Evolutionary conservation across 2,888 invertebrate species (phyloP).

Genomic region (Dasypogon diadema): DNA sequence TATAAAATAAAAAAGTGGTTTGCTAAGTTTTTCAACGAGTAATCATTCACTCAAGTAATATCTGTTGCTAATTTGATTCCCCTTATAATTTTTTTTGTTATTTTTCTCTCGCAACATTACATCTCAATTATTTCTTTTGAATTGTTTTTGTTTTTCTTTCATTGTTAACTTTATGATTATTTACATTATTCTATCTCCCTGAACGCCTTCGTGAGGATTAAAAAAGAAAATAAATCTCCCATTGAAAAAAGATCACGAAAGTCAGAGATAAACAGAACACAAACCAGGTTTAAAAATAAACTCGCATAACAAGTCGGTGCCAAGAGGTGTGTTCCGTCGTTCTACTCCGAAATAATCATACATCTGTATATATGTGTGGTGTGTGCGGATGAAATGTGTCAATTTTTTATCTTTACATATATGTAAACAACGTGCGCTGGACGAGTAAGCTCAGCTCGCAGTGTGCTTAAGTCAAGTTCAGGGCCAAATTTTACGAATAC

Average conservation of each 20-base stretch:
- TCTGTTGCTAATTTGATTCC: conserved; percentile 37
- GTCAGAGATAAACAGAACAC: conserved; percentile 31
- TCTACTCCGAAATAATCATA: background rate
- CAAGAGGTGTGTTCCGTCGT: conserved; percentile 10
- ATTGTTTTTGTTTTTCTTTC: background rate
- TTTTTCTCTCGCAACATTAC: conserved; percentile 11
- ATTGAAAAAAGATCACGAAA: background rate
- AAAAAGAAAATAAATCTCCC: conserved; percentile 24
- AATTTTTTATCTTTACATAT: conserved; percentile 43
- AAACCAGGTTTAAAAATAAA: conserved; percentile 38
- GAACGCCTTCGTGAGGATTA: background rate
- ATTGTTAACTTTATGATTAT: conserved; percentile 20
- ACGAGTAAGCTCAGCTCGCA: too few relatives aligned
- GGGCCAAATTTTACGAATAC: conserved; percentile 29
- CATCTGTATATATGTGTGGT: too few relatives aligned
- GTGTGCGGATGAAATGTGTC: conserved; percentile 30
- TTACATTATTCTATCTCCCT: conserved; percentile 37
- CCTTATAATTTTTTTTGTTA: conserved; percentile 16
- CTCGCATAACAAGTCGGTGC: background rate
- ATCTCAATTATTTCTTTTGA: background rate
- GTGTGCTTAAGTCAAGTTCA: conserved; percentile 45
- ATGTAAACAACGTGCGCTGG: conserved; percentile 31
- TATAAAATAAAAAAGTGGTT: conserved; percentile 19
- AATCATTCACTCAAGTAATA: conserved; percentile 29
- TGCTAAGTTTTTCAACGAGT: conserved; percentile 20